Evolutionary conservation across 2,797 vertebrate genomes (phyloP), one percentile per base, ranked within the genome.

Genomic region (Phoeniculus purpureus): DNA sequence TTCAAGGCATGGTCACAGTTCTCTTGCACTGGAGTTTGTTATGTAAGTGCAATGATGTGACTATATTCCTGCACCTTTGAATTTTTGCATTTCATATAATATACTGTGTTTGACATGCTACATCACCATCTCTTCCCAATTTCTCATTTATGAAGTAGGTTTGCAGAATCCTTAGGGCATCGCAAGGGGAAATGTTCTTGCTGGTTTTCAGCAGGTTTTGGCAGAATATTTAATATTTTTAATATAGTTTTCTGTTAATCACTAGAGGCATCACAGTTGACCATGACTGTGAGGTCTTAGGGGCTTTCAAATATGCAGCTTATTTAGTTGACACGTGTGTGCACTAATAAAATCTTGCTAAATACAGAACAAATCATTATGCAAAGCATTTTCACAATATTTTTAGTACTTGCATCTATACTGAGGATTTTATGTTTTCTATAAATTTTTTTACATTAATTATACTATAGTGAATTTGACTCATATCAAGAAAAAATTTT

Each of bases 401-500:
- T 89, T 94, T 96, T 82, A 90, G 7, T 65, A 82, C 95, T 90
- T 51, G 86, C 32, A 92, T 43, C 20, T 20, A 77, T 65, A 87
- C 20, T 43, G 90, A 89, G 56, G 85, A 92, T 18, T 71, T 89
- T 94, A 78, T 83, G 9, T 50, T 54, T 80, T 43, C 26, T 83
- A 89, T 94, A 92, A 95, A 90, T 94, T 96, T 79, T 60, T 29
- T 73, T 88, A 76, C 62, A 89, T 88, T 95, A 91, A 95, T 94
- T 93, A 81, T 78, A 77, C 10, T 66, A 85, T 59, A 68, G 8
- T 80, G 51, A 94, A 84, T 61, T 89, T 67, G 34, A 66, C 86
- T 95, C 86, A 18, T 77, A 75, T 74, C 67, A 62, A 65, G 56
- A 92, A 94, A 90, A 10, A 54, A 72, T 95, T 89, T 82, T 22